These are phyloP conservation scores for Oostethus manadensis DNA, from an alignment of 2,113 vertebrate genomes.

Conservation along the genomic window DNA sequence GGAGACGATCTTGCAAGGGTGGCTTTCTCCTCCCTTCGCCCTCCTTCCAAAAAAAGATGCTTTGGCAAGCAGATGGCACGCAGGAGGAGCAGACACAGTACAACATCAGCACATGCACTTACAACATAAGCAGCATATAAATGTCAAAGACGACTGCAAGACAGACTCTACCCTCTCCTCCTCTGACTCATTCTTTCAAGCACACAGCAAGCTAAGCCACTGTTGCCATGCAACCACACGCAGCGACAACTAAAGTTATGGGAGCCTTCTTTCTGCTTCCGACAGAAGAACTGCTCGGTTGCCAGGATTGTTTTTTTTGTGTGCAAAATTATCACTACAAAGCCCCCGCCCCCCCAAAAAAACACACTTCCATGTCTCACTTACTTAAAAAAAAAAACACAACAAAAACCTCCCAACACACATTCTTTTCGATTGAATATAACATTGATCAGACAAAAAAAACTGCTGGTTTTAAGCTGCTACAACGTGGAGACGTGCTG, in stretches of 20 bases:
- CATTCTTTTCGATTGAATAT: background rate
- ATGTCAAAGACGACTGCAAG: slow-evolving; percentile 27
- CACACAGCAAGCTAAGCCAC: background rate
- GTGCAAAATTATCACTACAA: background rate
- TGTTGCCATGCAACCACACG: slow-evolving; percentile 17
- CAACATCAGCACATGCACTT: slow-evolving; percentile 15
- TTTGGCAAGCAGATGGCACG: slow-evolving; percentile 24
- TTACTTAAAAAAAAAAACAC: no score
- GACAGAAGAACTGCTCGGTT: background rate
- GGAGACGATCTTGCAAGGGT: slow-evolving; percentile 45
- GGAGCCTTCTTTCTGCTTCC: background rate
- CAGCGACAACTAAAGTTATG: slow-evolving; percentile 5
- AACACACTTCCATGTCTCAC: no score
- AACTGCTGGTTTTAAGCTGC: background rate
- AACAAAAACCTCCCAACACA: background rate
- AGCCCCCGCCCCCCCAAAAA: no score
- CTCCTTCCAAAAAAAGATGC: slow-evolving; percentile 13
- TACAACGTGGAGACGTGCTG: background rate
- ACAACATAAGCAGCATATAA: slow-evolving; percentile 12
- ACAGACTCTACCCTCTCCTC: background rate
- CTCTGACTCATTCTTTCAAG: background rate
- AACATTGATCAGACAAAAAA: background rate
- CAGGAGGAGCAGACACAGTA: slow-evolving; percentile 5
- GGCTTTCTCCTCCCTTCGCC: slow-evolving; percentile 35
- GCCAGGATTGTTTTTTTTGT: background rate